Percentiles rank a stretch among this genome's conserved stretches.
These are phyloP conservation scores for Cyrtorhinus lividipennis DNA, from an alignment of 1,140 invertebrate genomes.

Conservation along the genomic window DNA sequence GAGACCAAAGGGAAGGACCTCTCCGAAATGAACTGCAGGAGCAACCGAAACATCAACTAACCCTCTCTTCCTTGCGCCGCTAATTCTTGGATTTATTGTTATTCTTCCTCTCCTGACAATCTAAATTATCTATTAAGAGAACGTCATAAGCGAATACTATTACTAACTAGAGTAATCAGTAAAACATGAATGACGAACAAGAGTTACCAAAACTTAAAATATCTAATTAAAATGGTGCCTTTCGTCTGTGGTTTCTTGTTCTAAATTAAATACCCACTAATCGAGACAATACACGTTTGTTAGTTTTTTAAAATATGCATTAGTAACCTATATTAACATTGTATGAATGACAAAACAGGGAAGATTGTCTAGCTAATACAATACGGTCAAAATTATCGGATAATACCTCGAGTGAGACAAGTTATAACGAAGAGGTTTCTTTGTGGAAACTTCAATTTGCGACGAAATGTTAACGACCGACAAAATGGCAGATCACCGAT, in stretches of 20 bases:
- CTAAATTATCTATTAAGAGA: background rate
- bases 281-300: background rate
- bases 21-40: slow-evolving; percentile 54
- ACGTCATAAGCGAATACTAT: background rate
- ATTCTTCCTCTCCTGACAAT: slow-evolving; percentile 5
- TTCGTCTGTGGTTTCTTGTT: slow-evolving; percentile 7
- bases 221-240: slow-evolving; percentile 7
- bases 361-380: background rate
- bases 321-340: background rate
- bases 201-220: slow-evolving; percentile 1
- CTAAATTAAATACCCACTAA: slow-evolving; percentile 8
- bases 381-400: background rate
- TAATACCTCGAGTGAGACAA: background rate
- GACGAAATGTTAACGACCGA: too few relatives aligned
- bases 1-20: slow-evolving; percentile 79
- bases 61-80: background rate
- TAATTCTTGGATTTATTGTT: background rate
- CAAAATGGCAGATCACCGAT: too few relatives aligned
- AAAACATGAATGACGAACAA: background rate
- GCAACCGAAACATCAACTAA: background rate
- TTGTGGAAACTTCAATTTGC: too few relatives aligned
- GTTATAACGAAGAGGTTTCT: too few relatives aligned
- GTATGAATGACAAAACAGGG: background rate
- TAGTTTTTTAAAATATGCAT: background rate
- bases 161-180: slow-evolving; percentile 1